Percentiles rank a stretch among this genome's conserved stretches.
Evolutionary conservation across 2,888 invertebrate species (phyloP).

Genomic region (Machimus atricapillus): DNA sequence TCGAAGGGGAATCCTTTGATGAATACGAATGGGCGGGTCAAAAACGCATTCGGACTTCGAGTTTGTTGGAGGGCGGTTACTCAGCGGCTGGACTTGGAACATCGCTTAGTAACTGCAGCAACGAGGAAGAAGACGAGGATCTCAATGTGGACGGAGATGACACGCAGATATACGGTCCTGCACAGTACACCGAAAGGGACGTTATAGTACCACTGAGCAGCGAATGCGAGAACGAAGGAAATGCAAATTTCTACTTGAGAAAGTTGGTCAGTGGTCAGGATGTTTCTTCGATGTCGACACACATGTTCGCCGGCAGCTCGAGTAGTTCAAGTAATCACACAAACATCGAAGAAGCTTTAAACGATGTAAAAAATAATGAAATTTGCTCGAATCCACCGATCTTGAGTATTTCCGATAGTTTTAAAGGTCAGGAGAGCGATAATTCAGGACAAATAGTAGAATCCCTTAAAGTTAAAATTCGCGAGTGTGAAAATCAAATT

Average conservation of each 20-base stretch:
- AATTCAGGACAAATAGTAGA: conserved; percentile 64
- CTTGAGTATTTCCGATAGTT: not conserved
- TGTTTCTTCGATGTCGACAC: conserved; percentile 46
- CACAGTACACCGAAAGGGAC: conserved; percentile 84
- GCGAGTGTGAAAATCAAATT: conserved; percentile 74
- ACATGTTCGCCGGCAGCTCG: not conserved
- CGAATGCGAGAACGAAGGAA: conserved; percentile 57
- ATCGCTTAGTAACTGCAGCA: conserved; percentile 51
- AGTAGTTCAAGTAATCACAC: conserved; percentile 3
- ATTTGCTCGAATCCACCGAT: conserved; percentile 28
- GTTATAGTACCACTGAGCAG: conserved; percentile 65
- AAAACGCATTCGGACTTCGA: conserved; percentile 77
- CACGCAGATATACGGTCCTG: conserved; percentile 80
- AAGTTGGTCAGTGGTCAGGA: conserved; percentile 54
- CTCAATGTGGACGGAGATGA: conserved; percentile 88
- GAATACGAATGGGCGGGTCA: conserved; percentile 95
- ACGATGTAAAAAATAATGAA: conserved; percentile 34
- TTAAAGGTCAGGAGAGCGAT: not conserved
- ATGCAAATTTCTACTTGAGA: conserved; percentile 57
- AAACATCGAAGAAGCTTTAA: conserved; percentile 14
- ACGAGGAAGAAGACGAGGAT: conserved; percentile 73
- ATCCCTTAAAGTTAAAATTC: conserved; percentile 78
- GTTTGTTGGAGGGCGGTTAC: conserved; percentile 73
- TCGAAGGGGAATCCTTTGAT: conserved; percentile 73
- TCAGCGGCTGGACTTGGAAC: conserved; percentile 64